phyloP scores from a whole-genome alignment of 2,888 invertebrate genomes.

The Amiota minor region DNA sequence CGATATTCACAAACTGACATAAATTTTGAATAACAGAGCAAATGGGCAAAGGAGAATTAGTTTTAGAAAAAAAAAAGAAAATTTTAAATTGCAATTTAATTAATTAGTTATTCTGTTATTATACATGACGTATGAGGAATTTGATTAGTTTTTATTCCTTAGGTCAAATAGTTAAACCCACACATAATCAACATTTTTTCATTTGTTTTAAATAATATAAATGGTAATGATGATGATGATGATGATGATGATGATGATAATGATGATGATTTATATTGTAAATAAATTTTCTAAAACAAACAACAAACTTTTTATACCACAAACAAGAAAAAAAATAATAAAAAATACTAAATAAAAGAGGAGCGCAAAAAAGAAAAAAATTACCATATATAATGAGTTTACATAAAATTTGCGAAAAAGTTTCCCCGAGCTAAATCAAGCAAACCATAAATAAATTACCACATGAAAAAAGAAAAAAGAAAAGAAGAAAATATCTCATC shows the following conservation, averaged over 20 bases:
- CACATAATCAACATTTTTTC: too few relatives aligned
- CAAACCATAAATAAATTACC: conserved; percentile 26
- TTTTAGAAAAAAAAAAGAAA: not conserved
- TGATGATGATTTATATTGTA: conserved; percentile 18
- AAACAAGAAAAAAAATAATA: conserved; percentile 9
- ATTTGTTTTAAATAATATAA: too few relatives aligned
- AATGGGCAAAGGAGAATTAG: too few relatives aligned
- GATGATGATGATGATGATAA: not conserved
- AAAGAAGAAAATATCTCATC: not conserved
- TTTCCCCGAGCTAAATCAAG: conserved; percentile 21
- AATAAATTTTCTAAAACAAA: conserved; percentile 1
- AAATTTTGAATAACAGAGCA: not conserved
- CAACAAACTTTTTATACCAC: not conserved
- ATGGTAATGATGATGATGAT: not conserved
- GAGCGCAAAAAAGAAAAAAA: conserved; percentile 13
- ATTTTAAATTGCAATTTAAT: not conserved
- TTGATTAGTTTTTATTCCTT: conserved; percentile 13
- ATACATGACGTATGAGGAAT: not conserved
- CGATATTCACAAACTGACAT: not conserved
- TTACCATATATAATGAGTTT: conserved; percentile 26
- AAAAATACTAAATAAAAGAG: not conserved
- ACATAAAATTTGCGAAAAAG: conserved; percentile 24
- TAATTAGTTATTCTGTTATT: not conserved
- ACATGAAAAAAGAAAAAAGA: not conserved
- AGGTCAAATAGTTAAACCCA: not conserved